A percentile compares a stretch with the other conserved stretches of the same genome.
Conservation (phyloP, 2,797 vertebrate genomes). For the Diglossa cyanea region DNA sequence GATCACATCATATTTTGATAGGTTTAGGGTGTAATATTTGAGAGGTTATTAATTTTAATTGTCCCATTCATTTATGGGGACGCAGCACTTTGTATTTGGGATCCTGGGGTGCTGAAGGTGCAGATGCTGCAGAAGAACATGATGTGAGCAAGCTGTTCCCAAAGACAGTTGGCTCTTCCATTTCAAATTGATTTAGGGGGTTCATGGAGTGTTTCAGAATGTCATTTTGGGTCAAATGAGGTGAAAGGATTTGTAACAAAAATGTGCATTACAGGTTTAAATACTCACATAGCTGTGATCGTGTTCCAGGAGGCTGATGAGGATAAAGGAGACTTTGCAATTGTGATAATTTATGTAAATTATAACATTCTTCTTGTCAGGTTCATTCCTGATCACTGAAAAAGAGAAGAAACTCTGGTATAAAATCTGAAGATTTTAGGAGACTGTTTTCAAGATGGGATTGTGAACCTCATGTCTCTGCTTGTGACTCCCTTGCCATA, state of each 20-base stretch:
- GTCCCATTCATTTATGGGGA: background rate
- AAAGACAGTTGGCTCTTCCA: background rate
- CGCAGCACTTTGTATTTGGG: rapidly evolving
- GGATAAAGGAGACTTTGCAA: background rate
- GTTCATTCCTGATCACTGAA: background rate
- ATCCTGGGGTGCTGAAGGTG: background rate
- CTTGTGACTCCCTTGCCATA: background rate
- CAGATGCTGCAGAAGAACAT: background rate
- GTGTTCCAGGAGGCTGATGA: background rate
- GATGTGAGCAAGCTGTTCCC: background rate
- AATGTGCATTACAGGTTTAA: background rate
- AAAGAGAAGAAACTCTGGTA: background rate
- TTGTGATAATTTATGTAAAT: background rate
- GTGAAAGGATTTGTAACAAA: background rate
- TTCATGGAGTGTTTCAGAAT: background rate
- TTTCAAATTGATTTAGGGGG: background rate
- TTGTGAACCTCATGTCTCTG: background rate
- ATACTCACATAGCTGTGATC: rapidly evolving
- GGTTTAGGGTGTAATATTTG: background rate
- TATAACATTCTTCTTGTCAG: background rate
- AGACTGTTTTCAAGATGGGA: background rate
- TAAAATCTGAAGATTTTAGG: background rate
- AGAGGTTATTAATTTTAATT: background rate
- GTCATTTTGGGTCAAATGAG: background rate
- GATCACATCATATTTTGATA: background rate